Conservation (phyloP, 2,888 invertebrate species). For the Drosophila demipolita region DNA sequence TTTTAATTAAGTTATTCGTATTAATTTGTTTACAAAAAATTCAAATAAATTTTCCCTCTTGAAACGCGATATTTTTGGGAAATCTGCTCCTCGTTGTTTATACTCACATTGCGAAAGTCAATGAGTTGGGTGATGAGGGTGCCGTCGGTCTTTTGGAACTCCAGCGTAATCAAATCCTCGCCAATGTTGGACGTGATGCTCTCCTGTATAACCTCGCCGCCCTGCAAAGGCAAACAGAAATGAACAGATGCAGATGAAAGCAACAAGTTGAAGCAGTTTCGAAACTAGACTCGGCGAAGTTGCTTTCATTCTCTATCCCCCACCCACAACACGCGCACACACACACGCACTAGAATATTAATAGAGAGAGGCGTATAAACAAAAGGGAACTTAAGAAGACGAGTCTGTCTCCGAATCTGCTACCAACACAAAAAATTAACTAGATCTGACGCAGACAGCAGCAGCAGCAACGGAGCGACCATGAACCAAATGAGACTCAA, state of each 20-base stretch:
- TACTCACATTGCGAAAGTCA: conserved; percentile 96
- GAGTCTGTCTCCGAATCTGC: conserved; percentile 11
- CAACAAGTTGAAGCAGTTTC: conserved; percentile 61
- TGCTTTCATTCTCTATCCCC: background rate
- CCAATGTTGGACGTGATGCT: conserved; percentile 96
- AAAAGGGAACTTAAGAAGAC: conserved; percentile 32
- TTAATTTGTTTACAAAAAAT: too few species aligned
- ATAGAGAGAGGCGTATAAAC: conserved; percentile 49
- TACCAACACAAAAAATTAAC: conserved; percentile 65
- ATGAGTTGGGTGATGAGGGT: conserved; percentile 96
- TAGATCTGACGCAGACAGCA: conserved; percentile 50
- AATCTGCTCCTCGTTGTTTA: background rate
- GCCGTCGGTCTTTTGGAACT: conserved; percentile 96
- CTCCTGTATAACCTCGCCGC: conserved; percentile 97
- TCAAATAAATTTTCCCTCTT: background rate
- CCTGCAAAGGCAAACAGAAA: conserved; percentile 86
- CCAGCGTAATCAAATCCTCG: conserved; percentile 94
- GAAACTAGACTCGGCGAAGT: conserved; percentile 5
- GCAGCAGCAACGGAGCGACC: conserved; percentile 50
- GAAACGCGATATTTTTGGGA: background rate
- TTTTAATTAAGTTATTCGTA: too few species aligned
- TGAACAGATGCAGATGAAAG: conserved; percentile 11
- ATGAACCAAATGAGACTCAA: conserved; percentile 79
- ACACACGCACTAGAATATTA: conserved; percentile 61
- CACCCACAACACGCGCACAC: background rate